These are phyloP conservation scores for Galemys pyrenaicus DNA, from an alignment of 2,113 vertebrate genomes.

Conservation along the genomic window DNA sequence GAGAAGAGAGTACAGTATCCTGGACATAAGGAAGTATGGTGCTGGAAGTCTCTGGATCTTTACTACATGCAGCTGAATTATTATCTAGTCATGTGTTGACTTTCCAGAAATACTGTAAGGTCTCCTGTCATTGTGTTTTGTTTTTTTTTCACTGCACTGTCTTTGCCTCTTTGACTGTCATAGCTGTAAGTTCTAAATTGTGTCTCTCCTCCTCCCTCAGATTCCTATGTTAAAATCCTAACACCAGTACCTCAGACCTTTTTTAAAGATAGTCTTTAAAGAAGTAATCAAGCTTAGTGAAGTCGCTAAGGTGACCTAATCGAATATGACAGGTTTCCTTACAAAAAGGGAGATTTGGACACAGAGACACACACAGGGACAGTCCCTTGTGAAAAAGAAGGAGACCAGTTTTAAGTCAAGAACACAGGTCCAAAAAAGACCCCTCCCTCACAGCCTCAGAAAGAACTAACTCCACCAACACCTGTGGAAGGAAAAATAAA, in stretches of 20 bases:
- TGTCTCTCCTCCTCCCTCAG: not conserved
- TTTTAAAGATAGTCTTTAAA: not conserved
- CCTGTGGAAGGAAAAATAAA: not conserved
- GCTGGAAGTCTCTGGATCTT: not conserved
- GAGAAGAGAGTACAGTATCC: not conserved
- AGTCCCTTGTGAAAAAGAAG: not conserved
- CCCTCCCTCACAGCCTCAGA: not conserved
- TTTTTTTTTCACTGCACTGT: not conserved
- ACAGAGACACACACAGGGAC: accelerated
- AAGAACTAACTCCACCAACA: not conserved
- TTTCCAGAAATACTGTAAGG: not conserved
- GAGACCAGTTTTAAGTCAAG: not conserved
- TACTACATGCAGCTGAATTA: not conserved
- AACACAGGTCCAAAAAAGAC: not conserved
- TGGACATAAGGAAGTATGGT: not conserved
- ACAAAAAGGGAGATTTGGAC: not conserved
- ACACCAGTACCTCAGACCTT: not conserved
- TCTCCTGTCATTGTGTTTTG: not conserved
- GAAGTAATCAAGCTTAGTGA: not conserved
- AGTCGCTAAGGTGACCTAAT: not conserved
- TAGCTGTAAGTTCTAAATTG: not conserved
- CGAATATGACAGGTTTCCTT: not conserved
- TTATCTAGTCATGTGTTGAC: not conserved
- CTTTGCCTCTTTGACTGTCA: not conserved
- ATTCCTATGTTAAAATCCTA: not conserved